Conservation (phyloP, 2,888 invertebrate species). For the Eupithecia inturbata region DNA sequence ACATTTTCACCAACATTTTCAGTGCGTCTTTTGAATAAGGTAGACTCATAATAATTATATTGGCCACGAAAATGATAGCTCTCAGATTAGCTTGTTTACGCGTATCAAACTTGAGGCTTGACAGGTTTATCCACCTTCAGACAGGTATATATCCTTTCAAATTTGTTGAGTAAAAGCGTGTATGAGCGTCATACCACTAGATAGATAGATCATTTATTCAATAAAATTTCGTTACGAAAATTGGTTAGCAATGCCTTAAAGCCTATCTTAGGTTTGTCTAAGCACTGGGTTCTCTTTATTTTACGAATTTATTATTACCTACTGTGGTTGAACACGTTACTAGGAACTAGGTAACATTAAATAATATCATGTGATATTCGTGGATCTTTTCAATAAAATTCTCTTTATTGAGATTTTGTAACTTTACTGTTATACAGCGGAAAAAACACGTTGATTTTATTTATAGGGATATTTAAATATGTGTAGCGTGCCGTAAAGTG, state of each 20-base stretch:
- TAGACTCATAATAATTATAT: conserved; percentile 2
- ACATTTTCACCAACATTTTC: neutral
- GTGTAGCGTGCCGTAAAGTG: conserved; percentile 35
- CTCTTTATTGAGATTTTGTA: neutral
- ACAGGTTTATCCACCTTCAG: conserved; percentile 49
- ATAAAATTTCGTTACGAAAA: too few species aligned
- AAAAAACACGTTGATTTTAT: conserved; percentile 46
- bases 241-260: too few species aligned
- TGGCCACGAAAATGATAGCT: conserved; percentile 15
- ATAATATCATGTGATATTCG: neutral
- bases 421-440: neutral
- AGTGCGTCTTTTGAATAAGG: neutral
- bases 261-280: too few species aligned
- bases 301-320: too few species aligned
- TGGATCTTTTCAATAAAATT: neutral
- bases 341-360: neutral
- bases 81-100: conserved; percentile 13
- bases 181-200: conserved; percentile 45
- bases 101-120: conserved; percentile 37
- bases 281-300: too few species aligned
- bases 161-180: conserved; percentile 26
- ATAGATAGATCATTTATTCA: too few species aligned
- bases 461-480: conserved; percentile 47
- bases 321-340: too few species aligned
- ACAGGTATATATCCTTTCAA: too few species aligned